A percentile compares a stretch with the other conserved stretches of the same genome.
These are phyloP conservation scores for Nesidiocoris tenuis DNA, from an alignment of 2,888 invertebrate species.

Conservation along the genomic window DNA sequence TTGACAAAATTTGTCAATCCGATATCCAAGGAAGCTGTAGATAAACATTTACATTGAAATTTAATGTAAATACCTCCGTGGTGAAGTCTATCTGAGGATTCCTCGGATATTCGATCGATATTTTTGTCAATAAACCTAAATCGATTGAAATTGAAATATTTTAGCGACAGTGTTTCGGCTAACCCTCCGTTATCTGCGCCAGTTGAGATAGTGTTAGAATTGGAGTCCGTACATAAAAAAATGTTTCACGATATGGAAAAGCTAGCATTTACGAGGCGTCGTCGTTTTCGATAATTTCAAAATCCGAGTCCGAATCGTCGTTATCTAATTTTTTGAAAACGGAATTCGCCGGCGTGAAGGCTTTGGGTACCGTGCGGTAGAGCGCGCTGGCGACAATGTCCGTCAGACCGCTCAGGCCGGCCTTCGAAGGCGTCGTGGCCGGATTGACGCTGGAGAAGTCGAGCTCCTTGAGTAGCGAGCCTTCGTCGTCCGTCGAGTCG, in stretches of 20 bases:
- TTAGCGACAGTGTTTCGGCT: too few relatives aligned
- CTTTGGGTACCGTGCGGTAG: slow-evolving; percentile 46
- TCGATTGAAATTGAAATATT: too few relatives aligned
- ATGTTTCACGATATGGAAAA: slow-evolving; percentile 3
- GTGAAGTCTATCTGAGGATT: too few relatives aligned
- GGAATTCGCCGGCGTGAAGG: slow-evolving; percentile 35
- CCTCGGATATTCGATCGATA: too few relatives aligned
- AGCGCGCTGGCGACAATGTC: slow-evolving; percentile 39
- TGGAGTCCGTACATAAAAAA: not conserved
- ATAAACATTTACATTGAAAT: too few relatives aligned
- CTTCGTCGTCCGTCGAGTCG: slow-evolving; percentile 42
- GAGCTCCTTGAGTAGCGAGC: slow-evolving; percentile 39
- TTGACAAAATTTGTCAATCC: too few relatives aligned
- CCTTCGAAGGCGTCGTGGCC: not conserved
- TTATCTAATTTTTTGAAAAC: slow-evolving; percentile 31
- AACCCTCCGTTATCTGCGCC: slow-evolving; percentile 4
- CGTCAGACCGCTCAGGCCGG: slow-evolving; percentile 14
- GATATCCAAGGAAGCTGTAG: too few relatives aligned
- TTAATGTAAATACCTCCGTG: too few relatives aligned
- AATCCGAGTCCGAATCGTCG: slow-evolving; percentile 45
- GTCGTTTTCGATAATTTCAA: slow-evolving; percentile 46
- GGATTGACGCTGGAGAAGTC: slow-evolving; percentile 40
- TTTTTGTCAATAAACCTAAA: too few relatives aligned
- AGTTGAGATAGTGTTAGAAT: slow-evolving; percentile 1
- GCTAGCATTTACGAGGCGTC: slow-evolving; percentile 32